Evolutionary conservation across 1,140 invertebrate species (phyloP), one percentile per base, ranked within the genome.

Genomic region (Aphis gossypii): DNA sequence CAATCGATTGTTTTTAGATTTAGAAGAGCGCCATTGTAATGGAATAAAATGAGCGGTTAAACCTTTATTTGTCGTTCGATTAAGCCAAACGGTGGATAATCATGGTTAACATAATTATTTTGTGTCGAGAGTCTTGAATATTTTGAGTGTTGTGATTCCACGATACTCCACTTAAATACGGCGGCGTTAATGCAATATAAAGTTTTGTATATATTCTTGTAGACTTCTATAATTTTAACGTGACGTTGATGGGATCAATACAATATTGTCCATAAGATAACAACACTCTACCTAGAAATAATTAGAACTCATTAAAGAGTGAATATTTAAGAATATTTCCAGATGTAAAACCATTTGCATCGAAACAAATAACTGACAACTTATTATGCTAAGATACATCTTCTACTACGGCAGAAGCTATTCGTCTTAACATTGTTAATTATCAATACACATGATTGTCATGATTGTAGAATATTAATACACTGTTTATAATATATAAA

Each of bases 1-100:
- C 44, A 6, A 46, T 91, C 56, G 76, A 46, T 76, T 76, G 90
- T 48, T 91, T 56, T 89, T 89, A 25, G 35, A 38, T 89, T 89
- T 89, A n/a, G 54, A 56, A 54, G 56, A 41, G 48, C 51, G 18
- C 14, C n/a, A 14, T 18, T 1, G 9, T 48, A 88, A 88, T 88
- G 46, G 18, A n/a, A 88, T 48, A 88, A 88, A 48, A 88, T n/a
- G 25, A 46, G 44, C 14, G 23, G 86, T 51, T 51, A 14, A 88
- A 54, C 46, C 38, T 46, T 46, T 83, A 38, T 83, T 83, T 30
- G 76, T 86, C 84, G 14, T 86, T 14, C 41, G 44, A 86, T 86
- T 46, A 46, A 46, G 30, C 84, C 25, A 0, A 25, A 2, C 21
- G 35, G 60, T 35, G 60, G 60, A 30, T 51, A 18, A 14, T 76